A percentile compares a stretch with the other conserved stretches of the same genome.
Conservation (phyloP, 2,113 vertebrate species). For the Scopus umbretta region DNA sequence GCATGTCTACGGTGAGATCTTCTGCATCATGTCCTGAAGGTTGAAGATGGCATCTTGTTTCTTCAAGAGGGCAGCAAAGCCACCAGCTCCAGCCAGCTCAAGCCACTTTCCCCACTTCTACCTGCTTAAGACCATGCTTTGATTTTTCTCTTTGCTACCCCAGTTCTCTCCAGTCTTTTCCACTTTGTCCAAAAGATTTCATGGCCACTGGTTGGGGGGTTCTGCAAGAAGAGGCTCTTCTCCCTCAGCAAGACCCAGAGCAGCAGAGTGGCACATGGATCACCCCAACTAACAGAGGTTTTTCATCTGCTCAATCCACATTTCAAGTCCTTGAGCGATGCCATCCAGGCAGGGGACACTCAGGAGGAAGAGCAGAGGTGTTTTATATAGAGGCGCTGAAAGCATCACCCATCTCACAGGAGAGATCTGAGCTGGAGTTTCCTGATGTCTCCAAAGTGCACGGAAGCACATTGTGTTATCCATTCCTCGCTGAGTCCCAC, state of each 20-base stretch:
- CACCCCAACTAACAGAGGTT: background rate
- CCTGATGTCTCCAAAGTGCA: background rate
- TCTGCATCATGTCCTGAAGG: background rate
- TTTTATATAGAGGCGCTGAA: background rate
- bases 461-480: background rate
- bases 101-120: background rate
- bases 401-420: background rate
- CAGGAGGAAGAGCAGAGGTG: background rate
- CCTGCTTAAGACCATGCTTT: background rate
- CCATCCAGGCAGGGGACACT: background rate
- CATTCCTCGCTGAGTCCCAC: background rate
- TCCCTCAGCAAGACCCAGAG: fast-evolving
- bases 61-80: background rate
- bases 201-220: background rate
- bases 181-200: background rate
- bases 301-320: background rate
- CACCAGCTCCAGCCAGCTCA: background rate
- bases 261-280: fast-evolving
- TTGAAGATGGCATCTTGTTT: background rate
- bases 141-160: background rate
- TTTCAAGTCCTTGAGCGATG: background rate
- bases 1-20: background rate
- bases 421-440: background rate
- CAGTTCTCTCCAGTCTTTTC: background rate
- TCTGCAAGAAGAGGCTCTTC: background rate